Percentiles rank a stretch among this genome's conserved stretches.
Conservation (phyloP, 2,888 invertebrate species). For the Aproaerema taeniolella region DNA sequence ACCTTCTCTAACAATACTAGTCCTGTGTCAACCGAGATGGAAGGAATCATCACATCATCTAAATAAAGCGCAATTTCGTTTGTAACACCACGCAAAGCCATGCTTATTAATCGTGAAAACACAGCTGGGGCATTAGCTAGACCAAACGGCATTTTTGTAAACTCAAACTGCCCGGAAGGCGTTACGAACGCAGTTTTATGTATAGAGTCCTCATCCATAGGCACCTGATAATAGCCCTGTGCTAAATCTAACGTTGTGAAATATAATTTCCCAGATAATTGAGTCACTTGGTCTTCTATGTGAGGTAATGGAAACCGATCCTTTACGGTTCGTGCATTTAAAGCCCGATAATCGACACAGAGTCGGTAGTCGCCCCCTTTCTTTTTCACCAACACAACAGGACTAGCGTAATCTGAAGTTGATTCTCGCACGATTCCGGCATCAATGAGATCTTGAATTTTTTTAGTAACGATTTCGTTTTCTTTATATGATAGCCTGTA, state of each 20-base stretch:
- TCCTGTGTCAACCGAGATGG: too few species aligned
- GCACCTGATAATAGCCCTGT: slow-evolving; percentile 12
- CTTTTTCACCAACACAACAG: slow-evolving; percentile 16
- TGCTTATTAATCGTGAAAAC: too few species aligned
- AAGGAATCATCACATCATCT: too few species aligned
- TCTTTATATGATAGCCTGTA: slow-evolving; percentile 20
- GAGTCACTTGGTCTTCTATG: slow-evolving; percentile 15
- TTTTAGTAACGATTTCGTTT: slow-evolving; percentile 18
- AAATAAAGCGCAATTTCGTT: too few species aligned
- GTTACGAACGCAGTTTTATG: too few species aligned
- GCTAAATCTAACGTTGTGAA: slow-evolving; percentile 19
- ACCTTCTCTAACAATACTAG: too few species aligned
- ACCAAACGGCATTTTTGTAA: too few species aligned
- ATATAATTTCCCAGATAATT: slow-evolving; percentile 19
- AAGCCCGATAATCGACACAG: slow-evolving; percentile 13
- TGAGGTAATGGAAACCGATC: slow-evolving; percentile 13
- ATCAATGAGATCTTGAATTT: slow-evolving; percentile 20
- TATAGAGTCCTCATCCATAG: too few species aligned
- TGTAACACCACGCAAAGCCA: too few species aligned
- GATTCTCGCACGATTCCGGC: slow-evolving; percentile 23
- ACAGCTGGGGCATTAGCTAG: too few species aligned
- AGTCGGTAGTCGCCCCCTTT: slow-evolving; percentile 3
- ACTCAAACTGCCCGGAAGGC: too few species aligned
- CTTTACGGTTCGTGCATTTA: slow-evolving; percentile 14
- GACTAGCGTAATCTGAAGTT: slow-evolving; percentile 22